These are phyloP conservation scores for Drosophila asahinai DNA, from an alignment of 1,140 invertebrate species.

Conservation along the genomic window DNA sequence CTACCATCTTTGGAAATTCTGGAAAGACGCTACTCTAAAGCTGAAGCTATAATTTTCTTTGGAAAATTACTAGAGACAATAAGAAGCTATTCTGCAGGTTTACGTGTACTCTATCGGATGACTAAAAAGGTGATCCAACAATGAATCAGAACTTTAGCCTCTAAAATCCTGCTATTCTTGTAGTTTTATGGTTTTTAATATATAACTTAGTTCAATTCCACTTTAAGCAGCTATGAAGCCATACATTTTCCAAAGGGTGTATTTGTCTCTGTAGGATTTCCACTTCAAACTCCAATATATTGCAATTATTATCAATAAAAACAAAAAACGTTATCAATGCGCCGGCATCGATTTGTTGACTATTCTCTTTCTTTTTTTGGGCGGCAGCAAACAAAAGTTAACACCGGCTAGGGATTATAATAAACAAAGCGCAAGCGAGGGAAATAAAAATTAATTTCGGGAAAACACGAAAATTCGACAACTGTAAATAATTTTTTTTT, in stretches of 20 bases:
- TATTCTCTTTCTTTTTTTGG: neutral
- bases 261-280: neutral
- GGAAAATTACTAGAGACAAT: neutral
- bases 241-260: neutral
- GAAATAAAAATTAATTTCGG: constrained; percentile 2
- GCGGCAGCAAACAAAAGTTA: neutral
- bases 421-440: constrained; percentile 6
- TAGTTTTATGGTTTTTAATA: neutral
- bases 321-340: constrained; percentile 22
- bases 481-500: constrained; percentile 34
- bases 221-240: neutral
- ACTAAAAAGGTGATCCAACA: neutral
- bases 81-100: neutral
- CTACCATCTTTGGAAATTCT: neutral
- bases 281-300: constrained; percentile 5
- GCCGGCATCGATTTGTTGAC: constrained; percentile 43
- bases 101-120: neutral
- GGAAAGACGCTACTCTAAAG: neutral
- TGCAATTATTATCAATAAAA: constrained; percentile 20
- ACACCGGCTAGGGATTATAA: constrained; percentile 8
- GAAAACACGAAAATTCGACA: constrained; percentile 1
- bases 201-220: no score
- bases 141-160: neutral
- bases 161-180: neutral
- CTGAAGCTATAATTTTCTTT: no score